Evolutionary conservation across 2,797 vertebrate species (phyloP).

Genomic region (Euphonia xanthogaster): DNA sequence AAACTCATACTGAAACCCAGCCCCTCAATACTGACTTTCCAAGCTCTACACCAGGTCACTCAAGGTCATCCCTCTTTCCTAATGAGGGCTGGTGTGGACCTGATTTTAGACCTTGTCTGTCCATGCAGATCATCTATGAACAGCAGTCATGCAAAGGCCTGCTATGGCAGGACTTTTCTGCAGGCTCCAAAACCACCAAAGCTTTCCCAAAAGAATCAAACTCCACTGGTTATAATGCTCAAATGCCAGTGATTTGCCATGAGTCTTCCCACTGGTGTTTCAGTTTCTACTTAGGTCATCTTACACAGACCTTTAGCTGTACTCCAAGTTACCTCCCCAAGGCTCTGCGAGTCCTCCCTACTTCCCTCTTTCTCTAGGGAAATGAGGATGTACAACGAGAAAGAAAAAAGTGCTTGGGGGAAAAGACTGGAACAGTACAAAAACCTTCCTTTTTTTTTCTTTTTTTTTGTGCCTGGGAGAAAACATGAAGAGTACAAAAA

Average conservation of each 20-base stretch:
- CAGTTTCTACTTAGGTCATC: neutral
- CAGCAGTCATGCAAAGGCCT: neutral
- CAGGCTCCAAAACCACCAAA: neutral
- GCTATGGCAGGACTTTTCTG: neutral
- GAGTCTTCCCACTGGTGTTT: neutral
- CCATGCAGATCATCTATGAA: neutral
- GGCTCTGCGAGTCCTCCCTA: neutral
- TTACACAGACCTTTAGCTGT: neutral
- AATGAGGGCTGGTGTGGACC: neutral
- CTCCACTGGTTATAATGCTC: neutral
- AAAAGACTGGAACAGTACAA: neutral
- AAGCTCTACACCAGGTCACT: neutral
- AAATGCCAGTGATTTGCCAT: neutral
- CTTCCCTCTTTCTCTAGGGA: neutral
- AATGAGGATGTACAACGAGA: neutral
- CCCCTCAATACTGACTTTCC: neutral
- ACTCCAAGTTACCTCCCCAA: neutral
- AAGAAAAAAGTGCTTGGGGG: neutral
- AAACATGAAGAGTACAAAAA: neutral
- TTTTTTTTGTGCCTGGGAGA: conserved; percentile 28
- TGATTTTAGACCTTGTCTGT: neutral
- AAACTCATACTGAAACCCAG: neutral
- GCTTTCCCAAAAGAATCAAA: neutral
- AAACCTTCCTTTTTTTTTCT: neutral
- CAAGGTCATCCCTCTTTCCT: neutral